Evolutionary conservation across 2,888 invertebrate species (phyloP).

Genomic region (Dermolepida albohirtum): DNA sequence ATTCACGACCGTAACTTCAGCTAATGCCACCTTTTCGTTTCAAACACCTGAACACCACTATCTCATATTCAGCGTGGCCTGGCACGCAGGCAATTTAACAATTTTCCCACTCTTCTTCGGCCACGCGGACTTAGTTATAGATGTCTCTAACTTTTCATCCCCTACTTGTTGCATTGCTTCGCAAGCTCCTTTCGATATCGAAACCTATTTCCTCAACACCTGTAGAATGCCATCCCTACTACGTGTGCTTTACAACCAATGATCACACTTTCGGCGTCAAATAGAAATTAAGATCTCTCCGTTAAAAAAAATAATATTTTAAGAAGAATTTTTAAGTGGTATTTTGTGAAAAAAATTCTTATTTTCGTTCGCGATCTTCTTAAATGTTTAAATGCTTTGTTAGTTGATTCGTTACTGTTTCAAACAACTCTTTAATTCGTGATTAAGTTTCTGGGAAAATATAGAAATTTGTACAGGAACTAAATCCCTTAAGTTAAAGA

Average conservation of each 20-base stretch:
- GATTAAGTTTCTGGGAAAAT: too few relatives aligned
- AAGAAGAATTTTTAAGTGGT: too few relatives aligned
- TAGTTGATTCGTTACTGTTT: too few relatives aligned
- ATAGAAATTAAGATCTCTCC: too few relatives aligned
- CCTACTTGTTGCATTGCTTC: slow-evolving; percentile 22
- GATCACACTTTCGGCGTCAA: too few relatives aligned
- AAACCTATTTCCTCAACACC: slow-evolving; percentile 14
- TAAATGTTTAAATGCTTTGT: too few relatives aligned
- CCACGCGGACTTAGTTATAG: slow-evolving; percentile 8
- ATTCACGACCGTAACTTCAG: neutral
- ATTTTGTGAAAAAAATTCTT: too few relatives aligned
- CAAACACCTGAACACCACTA: slow-evolving; percentile 27
- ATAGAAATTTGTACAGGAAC: too few relatives aligned
- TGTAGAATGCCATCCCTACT: slow-evolving; percentile 17
- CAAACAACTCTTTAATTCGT: too few relatives aligned
- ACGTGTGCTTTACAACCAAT: neutral
- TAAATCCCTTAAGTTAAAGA: too few relatives aligned
- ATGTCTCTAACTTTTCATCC: slow-evolving; percentile 26
- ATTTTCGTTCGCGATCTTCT: too few relatives aligned
- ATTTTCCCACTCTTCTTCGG: slow-evolving; percentile 14
- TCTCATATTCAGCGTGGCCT: neutral
- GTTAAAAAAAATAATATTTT: too few relatives aligned
- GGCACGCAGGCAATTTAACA: slow-evolving; percentile 18
- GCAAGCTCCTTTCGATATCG: neutral
- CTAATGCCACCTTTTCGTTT: slow-evolving; percentile 1